Evolutionary conservation across 1,140 invertebrate genomes (phyloP).

Genomic region (Drosophila varians): DNA sequence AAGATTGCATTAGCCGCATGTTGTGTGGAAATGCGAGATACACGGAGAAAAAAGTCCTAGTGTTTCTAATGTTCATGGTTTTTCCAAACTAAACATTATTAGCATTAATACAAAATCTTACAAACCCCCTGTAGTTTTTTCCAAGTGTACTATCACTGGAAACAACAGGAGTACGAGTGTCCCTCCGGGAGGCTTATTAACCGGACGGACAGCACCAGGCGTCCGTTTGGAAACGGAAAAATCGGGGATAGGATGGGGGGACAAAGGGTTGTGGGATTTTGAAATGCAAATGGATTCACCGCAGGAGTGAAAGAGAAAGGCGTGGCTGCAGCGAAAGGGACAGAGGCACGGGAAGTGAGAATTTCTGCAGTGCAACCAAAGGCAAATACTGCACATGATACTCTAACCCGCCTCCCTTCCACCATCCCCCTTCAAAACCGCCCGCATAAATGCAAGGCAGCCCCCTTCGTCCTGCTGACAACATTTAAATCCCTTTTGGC

Average conservation of each 20-base stretch:
- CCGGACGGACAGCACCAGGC: conserved; percentile 15
- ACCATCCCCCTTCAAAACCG: neutral
- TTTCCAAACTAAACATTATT: neutral
- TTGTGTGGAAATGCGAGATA: neutral
- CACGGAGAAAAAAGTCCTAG: neutral
- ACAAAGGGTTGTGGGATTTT: conserved; percentile 26
- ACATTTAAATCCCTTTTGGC: conserved; percentile 74
- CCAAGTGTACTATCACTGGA: neutral
- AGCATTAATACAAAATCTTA: neutral
- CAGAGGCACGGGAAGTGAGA: conserved; percentile 53
- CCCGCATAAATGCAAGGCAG: conserved; percentile 66
- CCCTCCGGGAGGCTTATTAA: conserved; percentile 44
- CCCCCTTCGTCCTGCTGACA: conserved; percentile 28
- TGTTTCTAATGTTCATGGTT: too few species aligned
- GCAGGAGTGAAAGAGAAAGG: conserved; percentile 17
- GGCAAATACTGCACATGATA: conserved; percentile 25
- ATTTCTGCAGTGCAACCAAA: conserved; percentile 43
- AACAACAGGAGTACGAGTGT: conserved; percentile 4
- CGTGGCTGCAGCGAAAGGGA: conserved; percentile 1
- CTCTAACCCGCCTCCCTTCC: conserved; percentile 2
- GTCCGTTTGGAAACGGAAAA: too few species aligned
- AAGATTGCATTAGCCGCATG: conserved; percentile 72
- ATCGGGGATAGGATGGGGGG: too few species aligned
- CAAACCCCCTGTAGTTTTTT: neutral
- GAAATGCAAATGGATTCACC: conserved; percentile 68